Evolutionary conservation across 2,888 invertebrate genomes (phyloP), one percentile per base, ranked within the genome.

Genomic region (Protophormia terraenovae): DNA sequence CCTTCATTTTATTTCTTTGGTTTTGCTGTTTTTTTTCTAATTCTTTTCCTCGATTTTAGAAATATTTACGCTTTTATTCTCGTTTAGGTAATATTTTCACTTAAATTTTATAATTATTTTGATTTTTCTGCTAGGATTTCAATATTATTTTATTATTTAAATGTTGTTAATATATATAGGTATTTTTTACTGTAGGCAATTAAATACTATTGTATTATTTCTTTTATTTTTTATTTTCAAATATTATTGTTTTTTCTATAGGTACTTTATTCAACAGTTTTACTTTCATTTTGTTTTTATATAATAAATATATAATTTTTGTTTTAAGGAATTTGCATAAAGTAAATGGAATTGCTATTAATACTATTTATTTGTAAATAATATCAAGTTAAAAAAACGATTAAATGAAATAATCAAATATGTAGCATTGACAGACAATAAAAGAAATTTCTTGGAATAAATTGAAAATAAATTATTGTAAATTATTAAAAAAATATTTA

Each of bases 161-260:
- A 53, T 45, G 29, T 38, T 62, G 45, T 45, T 47, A 38, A 66
- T 58, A 24, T 24, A 38, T 41, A 24, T 24, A 12, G 12, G 3
- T 62, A 55, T 29, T 53, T 79, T 12, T n/a, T n/a, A n/a, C n/a
- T 66, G 64, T 66, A 19, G 35, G 66, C 67, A 53, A 55, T 79
- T 72, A 38, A 73, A 76, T 47, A 64, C 67, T 82, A 71, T 67
- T 53, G 60, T 82, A 71, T 67, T 53, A 53, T 73, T 69, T 62
- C 41, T n/a, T 76, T 64, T 71, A 67, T 38, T 27, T 71, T 83
- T 82, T 41, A 32, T 60, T 32, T 66, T 60, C 35, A 78, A 82
- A 83, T 77, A 83, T 86, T 83, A 86, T 83, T 86, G 86, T 86
- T 86, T 80, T 86, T 72, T 80, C 79, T 80, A 64, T 86, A 86